phyloP scores from a whole-genome alignment of 2,113 vertebrate genomes.

The Progne subis region DNA sequence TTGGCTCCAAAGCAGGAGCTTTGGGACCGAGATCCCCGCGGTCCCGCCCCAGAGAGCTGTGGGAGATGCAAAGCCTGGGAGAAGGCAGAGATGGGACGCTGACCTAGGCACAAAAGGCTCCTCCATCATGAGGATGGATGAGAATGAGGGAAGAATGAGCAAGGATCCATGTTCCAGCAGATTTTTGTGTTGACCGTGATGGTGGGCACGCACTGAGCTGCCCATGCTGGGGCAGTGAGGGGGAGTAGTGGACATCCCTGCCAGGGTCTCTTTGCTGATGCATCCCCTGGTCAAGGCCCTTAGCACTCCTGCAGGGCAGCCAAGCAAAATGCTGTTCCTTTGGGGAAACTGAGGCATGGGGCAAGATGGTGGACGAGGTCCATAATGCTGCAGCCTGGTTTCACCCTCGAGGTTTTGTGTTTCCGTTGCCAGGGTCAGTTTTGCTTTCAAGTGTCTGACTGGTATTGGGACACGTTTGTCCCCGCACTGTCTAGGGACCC shows the following conservation, averaged over 20 bases:
- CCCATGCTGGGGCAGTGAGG: accelerated
- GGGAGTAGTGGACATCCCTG: background rate
- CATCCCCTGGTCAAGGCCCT: accelerated
- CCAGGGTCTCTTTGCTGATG: background rate
- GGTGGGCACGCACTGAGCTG: accelerated
- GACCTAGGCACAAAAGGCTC: background rate
- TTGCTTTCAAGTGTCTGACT: background rate
- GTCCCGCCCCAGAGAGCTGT: background rate
- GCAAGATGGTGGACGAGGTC: background rate
- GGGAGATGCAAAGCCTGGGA: too few relatives aligned
- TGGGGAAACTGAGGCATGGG: background rate
- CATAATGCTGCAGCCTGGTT: accelerated
- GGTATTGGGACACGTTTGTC: background rate
- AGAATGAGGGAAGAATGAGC: background rate
- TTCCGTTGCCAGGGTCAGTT: background rate
- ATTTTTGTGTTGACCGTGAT: accelerated
- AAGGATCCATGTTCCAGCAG: background rate
- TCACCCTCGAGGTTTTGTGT: background rate
- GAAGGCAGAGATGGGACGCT: background rate
- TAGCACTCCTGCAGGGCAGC: accelerated
- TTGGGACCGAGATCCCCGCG: background rate
- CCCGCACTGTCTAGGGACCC: accelerated
- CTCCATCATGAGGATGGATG: background rate
- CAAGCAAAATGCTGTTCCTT: background rate
- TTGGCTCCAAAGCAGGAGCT: accelerated